Conservation (phyloP, 2,888 invertebrate genomes). For the Megastigmus dorsalis region DNA sequence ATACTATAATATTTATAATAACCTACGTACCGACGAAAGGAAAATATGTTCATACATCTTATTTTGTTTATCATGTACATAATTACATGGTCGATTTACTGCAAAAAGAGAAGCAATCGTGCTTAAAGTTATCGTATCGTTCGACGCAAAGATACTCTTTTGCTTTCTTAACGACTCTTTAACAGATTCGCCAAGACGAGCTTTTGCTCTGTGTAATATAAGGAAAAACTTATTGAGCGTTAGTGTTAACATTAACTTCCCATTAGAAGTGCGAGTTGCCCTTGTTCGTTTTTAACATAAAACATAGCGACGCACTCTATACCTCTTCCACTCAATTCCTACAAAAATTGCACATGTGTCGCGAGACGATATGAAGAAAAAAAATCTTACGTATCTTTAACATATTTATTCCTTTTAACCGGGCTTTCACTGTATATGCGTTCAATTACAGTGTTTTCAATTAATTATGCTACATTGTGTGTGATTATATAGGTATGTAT, state of each 20-base stretch:
- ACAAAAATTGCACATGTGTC: conserved; percentile 45
- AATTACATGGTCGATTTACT: conserved; percentile 45
- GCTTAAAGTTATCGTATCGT: conserved; percentile 15
- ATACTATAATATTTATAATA: conserved; percentile 38
- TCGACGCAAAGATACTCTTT: conserved; percentile 8
- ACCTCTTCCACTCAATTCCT: conserved; percentile 33
- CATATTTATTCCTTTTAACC: conserved; percentile 7
- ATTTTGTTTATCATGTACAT: conserved; percentile 49
- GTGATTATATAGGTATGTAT: background rate
- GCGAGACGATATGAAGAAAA: conserved; percentile 13
- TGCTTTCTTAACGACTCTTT: background rate
- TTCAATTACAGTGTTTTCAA: conserved; percentile 48
- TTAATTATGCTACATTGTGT: conserved; percentile 50
- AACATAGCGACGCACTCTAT: background rate
- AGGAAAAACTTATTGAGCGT: conserved; percentile 3
- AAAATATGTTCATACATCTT: conserved; percentile 46
- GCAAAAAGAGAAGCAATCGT: conserved; percentile 36
- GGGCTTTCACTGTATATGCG: conserved; percentile 21
- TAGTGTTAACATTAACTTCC: no score
- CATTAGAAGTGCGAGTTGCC: conserved; percentile 3
- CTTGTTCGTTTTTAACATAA: conserved; percentile 17
- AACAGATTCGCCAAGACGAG: background rate
- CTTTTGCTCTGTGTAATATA: background rate
- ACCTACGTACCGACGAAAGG: conserved; percentile 37
- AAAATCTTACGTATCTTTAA: background rate